phyloP scores from a whole-genome alignment of 2,888 invertebrate genomes.

The Heliconius charithonia region DNA sequence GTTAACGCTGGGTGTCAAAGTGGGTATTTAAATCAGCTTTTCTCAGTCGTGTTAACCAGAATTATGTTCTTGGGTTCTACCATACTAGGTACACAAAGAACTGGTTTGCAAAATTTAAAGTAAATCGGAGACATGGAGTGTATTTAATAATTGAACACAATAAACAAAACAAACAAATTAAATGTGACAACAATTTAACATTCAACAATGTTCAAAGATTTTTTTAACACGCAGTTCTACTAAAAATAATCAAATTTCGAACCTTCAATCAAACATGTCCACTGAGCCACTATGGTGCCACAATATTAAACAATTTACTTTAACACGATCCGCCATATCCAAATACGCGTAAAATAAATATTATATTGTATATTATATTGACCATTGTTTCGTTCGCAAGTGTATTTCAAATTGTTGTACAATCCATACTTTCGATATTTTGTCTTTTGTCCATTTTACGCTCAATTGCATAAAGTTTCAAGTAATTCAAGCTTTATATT shows the following conservation, averaged over 20 bases:
- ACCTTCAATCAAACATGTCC: neutral
- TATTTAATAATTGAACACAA: no score
- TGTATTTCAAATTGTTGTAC: slow-evolving; percentile 20
- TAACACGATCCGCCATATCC: slow-evolving; percentile 38
- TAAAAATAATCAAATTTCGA: neutral
- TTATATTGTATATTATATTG: slow-evolving; percentile 39
- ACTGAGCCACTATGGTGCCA: neutral
- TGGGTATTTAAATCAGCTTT: no score
- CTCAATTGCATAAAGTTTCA: slow-evolving; percentile 18
- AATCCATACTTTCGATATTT: slow-evolving; percentile 3
- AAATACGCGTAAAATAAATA: slow-evolving; percentile 42
- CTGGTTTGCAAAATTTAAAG: no score
- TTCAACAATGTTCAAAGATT: neutral
- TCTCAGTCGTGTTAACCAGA: no score
- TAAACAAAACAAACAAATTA: no score
- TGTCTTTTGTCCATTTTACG: slow-evolving; percentile 14
- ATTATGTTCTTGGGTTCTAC: no score
- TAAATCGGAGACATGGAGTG: no score
- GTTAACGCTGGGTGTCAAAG: no score
- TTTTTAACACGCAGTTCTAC: neutral
- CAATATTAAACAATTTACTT: slow-evolving; percentile 31
- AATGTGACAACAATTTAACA: no score
- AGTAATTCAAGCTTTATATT: neutral
- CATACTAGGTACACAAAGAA: no score
- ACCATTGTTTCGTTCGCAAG: slow-evolving; percentile 35